Conservation (phyloP, 2,888 invertebrate species). For the Thecophora atra region DNA sequence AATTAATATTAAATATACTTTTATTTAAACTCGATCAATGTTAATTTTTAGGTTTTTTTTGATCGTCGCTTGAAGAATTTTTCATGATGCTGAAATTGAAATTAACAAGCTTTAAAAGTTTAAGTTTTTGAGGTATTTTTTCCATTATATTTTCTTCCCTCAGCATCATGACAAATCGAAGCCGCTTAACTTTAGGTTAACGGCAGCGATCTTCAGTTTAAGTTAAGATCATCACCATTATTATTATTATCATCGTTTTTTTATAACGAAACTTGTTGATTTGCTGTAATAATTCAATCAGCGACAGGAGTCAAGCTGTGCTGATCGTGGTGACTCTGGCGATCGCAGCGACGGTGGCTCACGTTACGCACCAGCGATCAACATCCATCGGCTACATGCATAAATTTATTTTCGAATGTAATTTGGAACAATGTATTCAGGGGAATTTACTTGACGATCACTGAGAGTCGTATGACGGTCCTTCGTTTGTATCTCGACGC, state of each 20-base stretch:
- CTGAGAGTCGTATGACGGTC: constrained; percentile 11
- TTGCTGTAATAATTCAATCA: constrained; percentile 50
- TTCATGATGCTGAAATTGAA: no score
- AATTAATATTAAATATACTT: no score
- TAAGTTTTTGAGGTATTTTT: no score
- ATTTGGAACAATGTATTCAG: neutral
- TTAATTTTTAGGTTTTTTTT: no score
- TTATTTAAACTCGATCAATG: no score
- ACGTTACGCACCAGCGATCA: constrained; percentile 41
- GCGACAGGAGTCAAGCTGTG: constrained; percentile 49
- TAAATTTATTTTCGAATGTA: constrained; percentile 27
- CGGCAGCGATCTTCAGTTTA: neutral
- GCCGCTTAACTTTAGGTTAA: constrained; percentile 1
- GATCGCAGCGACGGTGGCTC: constrained; percentile 26
- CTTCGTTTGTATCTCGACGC: constrained; percentile 37
- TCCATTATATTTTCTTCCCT: no score
- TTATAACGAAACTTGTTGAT: constrained; percentile 42
- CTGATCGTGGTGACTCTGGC: neutral
- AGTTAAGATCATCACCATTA: neutral
- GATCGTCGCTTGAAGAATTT: no score
- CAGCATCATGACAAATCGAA: no score
- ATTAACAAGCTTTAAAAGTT: no score
- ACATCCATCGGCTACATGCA: constrained; percentile 1
- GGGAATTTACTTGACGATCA: neutral
- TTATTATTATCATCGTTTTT: neutral